Evolutionary conservation across 2,888 invertebrate genomes (phyloP).

Genomic region (Emmelina monodactyla): DNA sequence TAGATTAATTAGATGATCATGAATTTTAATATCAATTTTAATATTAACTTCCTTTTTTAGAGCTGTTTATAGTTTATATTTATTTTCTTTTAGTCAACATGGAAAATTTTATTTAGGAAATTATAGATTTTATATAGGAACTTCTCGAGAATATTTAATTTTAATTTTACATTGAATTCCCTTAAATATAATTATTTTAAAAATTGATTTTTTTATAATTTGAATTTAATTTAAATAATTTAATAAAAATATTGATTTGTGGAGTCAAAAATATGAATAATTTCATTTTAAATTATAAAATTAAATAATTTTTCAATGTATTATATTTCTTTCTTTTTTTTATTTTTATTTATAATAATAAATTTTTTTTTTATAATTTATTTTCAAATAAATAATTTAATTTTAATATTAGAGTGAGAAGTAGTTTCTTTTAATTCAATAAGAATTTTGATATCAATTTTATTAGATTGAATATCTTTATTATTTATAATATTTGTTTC

Average conservation of each 20-base stretch:
- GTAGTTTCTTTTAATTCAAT: slow-evolving; percentile 57
- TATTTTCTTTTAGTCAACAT: slow-evolving; percentile 71
- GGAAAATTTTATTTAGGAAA: slow-evolving; percentile 57
- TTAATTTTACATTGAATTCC: slow-evolving; percentile 70
- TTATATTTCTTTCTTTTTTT: slow-evolving; percentile 57
- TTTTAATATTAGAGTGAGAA: slow-evolving; percentile 63
- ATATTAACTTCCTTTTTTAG: slow-evolving; percentile 70
- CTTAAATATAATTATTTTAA: slow-evolving; percentile 69
- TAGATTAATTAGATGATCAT: slow-evolving; percentile 61
- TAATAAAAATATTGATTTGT: slow-evolving; percentile 74
- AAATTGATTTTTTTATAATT: slow-evolving; percentile 54
- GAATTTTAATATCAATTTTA: slow-evolving; percentile 56
- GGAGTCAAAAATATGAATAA: slow-evolving; percentile 63
- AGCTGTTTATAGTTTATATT: slow-evolving; percentile 70
- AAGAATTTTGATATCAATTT: slow-evolving; percentile 58
- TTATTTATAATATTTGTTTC: slow-evolving; percentile 71
- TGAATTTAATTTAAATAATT: slow-evolving; percentile 70
- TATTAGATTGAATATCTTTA: slow-evolving; percentile 71
- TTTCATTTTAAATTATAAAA: slow-evolving; percentile 57
- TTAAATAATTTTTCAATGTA: slow-evolving; percentile 50
- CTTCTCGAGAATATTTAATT: slow-evolving; percentile 66
- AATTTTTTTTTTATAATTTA: slow-evolving; percentile 43
- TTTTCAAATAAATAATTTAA: slow-evolving; percentile 51
- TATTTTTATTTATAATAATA: slow-evolving; percentile 46
- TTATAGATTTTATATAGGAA: slow-evolving; percentile 55